These are phyloP conservation scores for Pseudopodoces humilis DNA, from an alignment of 2,113 vertebrate species.

Conservation along the genomic window DNA sequence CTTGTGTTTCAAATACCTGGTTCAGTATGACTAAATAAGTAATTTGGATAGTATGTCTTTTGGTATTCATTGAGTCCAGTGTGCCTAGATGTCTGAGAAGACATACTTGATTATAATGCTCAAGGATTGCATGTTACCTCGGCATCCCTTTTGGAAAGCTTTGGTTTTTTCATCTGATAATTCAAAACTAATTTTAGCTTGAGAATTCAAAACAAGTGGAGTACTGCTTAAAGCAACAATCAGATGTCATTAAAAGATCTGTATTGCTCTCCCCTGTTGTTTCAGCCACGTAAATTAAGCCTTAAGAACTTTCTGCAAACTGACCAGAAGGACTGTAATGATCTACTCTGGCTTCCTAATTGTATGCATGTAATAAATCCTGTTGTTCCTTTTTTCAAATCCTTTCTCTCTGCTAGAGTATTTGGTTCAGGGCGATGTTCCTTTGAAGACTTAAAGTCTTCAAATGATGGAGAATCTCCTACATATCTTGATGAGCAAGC, in stretches of 20 bases:
- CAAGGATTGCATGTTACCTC: neutral
- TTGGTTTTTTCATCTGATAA: neutral
- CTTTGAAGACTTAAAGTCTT: neutral
- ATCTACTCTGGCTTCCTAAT: neutral
- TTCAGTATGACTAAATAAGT: neutral
- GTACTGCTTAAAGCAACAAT: neutral
- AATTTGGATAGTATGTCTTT: neutral
- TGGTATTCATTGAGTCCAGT: neutral
- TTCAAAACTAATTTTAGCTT: neutral
- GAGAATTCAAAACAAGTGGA: neutral
- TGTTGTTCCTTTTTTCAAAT: neutral
- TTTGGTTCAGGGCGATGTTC: neutral
- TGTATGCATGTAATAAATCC: neutral
- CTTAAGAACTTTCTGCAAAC: neutral
- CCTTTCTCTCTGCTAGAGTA: neutral
- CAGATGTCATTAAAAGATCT: neutral
- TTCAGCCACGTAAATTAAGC: neutral
- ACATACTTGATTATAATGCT: neutral
- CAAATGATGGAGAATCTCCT: neutral
- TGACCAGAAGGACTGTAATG: neutral
- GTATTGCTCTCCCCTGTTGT: neutral
- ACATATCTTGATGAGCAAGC: neutral
- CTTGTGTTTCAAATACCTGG: neutral
- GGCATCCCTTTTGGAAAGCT: neutral
- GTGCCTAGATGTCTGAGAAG: neutral